Base-by-base conservation (phyloP, 2,888 invertebrate genomes). In the Philaethria dido region DNA sequence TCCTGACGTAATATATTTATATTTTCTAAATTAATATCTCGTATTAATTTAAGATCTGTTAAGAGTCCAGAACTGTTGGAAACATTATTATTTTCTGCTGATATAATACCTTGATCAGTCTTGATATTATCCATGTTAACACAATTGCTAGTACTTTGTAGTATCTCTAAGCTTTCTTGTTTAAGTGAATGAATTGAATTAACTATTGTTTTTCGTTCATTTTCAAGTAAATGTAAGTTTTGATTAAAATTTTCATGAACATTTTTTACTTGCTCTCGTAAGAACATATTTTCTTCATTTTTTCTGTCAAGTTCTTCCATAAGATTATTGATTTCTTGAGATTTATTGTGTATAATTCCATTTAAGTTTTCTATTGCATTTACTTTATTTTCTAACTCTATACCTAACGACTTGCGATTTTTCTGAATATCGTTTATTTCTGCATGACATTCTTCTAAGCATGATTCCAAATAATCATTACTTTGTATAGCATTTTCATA, bases 91-190 rank as follows among this genome's bases (percentile, higher is more conserved):
- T 52, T 78, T 9, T 68, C 70, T 59, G 36, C 39, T 44, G 59
- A 14, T 18, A 25, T 44, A n/a, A n/a, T n/a, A 66, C 48, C 73
- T 70, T 80, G 78, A 69, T 74, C 77, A 62, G 76, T 71, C 9
- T 36, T 29, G 11, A 48, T 29, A 44, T 69, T 33, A 36, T 79
- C 55, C 3, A 78, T 64, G 13, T 80, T 73, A 68, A 82, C 77
- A 66, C 80, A 82, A 70, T 80, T 75, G 74, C 81, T 84, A 3
- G 86, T 74, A 73, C 80, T 86, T 65, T 83, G 73, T 16, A 88
- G 69, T 67, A 89, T 69, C 67, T 86, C 84, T 69, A 81, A 74
- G 73, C 89, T 90, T 76, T 91, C 87, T 72, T 80, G 79, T 71
- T 76, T 82, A 14, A 83, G 84, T 66, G 85, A 57, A 42, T 84